A percentile compares a stretch with the other conserved stretches of the same genome.
phyloP scores from a whole-genome alignment of 2,888 invertebrate species.

The Drosophila rellima region DNA sequence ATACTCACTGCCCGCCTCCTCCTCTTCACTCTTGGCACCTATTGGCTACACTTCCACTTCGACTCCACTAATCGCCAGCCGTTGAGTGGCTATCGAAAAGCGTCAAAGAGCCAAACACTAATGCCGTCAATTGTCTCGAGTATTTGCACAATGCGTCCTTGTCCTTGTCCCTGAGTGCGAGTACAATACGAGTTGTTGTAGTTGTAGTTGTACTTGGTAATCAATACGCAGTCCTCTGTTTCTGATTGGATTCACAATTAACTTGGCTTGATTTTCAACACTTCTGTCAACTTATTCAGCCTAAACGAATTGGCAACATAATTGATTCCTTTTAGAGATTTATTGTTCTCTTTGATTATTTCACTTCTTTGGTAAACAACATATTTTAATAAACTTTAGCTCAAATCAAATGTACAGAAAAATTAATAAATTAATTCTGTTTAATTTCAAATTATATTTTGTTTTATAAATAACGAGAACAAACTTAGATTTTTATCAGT shows the following conservation, averaged over 20 bases:
- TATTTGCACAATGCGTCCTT: slow-evolving; percentile 79
- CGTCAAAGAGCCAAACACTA: slow-evolving; percentile 65
- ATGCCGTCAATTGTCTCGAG: slow-evolving; percentile 63
- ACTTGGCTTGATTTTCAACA: neutral
- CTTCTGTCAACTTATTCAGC: neutral
- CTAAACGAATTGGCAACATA: neutral
- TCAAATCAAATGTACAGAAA: too few relatives aligned
- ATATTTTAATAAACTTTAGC: too few relatives aligned
- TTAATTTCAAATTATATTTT: too few relatives aligned
- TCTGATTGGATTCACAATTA: slow-evolving; percentile 30
- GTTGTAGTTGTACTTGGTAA: too few relatives aligned
- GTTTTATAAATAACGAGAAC: too few relatives aligned
- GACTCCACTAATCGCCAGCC: slow-evolving; percentile 64
- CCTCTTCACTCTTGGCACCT: neutral
- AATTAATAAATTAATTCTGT: too few relatives aligned
- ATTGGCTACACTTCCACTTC: slow-evolving; percentile 21
- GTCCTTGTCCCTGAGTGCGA: slow-evolving; percentile 75
- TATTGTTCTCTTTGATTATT: too few relatives aligned
- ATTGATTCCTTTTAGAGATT: neutral
- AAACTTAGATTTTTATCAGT: too few relatives aligned
- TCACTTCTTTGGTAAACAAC: too few relatives aligned
- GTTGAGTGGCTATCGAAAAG: slow-evolving; percentile 72
- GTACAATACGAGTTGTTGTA: neutral
- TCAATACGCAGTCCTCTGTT: slow-evolving; percentile 12
- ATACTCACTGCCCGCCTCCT: slow-evolving; percentile 12